phyloP scores from a whole-genome alignment of 2,113 vertebrate genomes.

The Oncorhynchus nerka region DNA sequence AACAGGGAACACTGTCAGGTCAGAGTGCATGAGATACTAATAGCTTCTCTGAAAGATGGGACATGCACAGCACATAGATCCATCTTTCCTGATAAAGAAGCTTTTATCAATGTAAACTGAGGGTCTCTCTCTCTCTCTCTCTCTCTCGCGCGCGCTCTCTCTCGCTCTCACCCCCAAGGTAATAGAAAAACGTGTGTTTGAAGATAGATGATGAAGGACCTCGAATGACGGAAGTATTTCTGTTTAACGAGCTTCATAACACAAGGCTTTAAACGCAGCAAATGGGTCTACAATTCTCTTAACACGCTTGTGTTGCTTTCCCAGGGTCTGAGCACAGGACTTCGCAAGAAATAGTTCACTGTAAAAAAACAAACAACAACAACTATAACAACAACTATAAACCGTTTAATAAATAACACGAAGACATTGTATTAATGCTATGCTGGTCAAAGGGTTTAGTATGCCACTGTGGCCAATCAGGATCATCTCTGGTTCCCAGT shows the following conservation, averaged over 20 bases:
- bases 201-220: too few species aligned
- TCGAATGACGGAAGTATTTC: too few species aligned
- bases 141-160: too few species aligned
- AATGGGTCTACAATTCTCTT: too few species aligned
- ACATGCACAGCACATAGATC: neutral
- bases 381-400: neutral
- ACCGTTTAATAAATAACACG: neutral
- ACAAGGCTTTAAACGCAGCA: too few species aligned
- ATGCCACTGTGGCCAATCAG: neutral
- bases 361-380: neutral
- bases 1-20: slow-evolving; percentile 15
- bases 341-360: neutral
- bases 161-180: too few species aligned
- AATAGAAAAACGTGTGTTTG: too few species aligned
- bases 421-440: neutral
- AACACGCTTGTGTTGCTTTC: neutral
- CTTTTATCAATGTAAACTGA: neutral
- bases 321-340: neutral
- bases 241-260: too few species aligned
- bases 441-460: neutral
- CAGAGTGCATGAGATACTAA: slow-evolving; percentile 18
- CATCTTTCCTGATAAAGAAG: neutral
- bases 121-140: too few species aligned
- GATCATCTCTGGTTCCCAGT: neutral
- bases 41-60: neutral